Conservation (phyloP, 2,797 vertebrate genomes). For the Cacajao melanocephalus region DNA sequence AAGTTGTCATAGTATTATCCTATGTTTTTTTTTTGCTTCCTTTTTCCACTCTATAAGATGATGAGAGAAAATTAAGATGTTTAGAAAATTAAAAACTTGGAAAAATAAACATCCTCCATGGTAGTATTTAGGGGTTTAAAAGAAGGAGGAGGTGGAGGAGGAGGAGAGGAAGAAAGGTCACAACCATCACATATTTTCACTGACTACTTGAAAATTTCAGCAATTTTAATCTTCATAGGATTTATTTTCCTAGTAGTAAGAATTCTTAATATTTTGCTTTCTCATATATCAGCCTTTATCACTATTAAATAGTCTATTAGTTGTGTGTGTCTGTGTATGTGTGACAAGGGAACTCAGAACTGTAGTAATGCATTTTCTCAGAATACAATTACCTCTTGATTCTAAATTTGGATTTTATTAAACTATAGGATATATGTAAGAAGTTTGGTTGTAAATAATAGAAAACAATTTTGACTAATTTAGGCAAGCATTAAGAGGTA, state of each 20-base stretch:
- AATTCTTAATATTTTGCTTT: background rate
- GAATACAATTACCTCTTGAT: background rate
- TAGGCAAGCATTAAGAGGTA: background rate
- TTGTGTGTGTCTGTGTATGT: background rate
- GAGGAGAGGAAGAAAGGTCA: background rate
- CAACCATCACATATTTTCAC: background rate
- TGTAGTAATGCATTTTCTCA: background rate
- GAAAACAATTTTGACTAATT: background rate
- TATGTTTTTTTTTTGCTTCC: background rate
- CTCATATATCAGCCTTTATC: background rate
- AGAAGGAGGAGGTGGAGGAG: background rate
- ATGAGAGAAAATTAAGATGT: background rate
- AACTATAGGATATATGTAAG: background rate
- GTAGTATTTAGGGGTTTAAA: background rate
- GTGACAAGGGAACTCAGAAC: background rate
- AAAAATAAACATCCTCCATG: background rate
- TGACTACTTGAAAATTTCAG: background rate
- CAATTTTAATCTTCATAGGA: background rate
- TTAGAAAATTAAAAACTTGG: conserved; percentile 22
- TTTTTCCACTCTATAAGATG: background rate
- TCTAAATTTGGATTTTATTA: background rate
- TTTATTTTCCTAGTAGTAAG: background rate
- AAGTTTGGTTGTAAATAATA: background rate
- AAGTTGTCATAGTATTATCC: too few species aligned
- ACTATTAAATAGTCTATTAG: background rate